These are phyloP conservation scores for Rhea americana DNA, from an alignment of 2,113 vertebrate species.

Conservation along the genomic window DNA sequence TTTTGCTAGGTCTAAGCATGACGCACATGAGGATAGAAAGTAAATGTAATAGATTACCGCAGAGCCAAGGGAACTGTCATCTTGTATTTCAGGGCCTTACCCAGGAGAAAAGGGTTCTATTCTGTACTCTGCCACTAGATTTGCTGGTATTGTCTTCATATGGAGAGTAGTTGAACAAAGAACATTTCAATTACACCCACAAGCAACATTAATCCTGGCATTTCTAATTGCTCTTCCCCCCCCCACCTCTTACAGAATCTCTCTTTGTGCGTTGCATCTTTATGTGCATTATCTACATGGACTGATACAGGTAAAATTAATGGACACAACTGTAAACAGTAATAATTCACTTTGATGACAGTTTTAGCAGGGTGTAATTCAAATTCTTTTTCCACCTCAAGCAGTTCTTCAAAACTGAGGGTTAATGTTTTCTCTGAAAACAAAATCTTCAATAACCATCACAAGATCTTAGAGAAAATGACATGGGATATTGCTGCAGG, in stretches of 20 bases:
- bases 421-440: slow-evolving; percentile 63
- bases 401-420: slow-evolving; percentile 34
- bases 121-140: neutral
- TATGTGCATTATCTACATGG: neutral
- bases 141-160: neutral
- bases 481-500: slow-evolving; percentile 38
- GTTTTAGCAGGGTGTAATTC: slow-evolving; percentile 52
- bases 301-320: slow-evolving; percentile 41
- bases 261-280: neutral
- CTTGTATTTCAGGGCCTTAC: neutral
- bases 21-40: neutral
- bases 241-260: neutral
- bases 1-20: neutral
- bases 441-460: slow-evolving; percentile 59
- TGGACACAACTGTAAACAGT: slow-evolving; percentile 46
- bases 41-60: neutral
- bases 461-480: slow-evolving; percentile 49
- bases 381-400: slow-evolving; percentile 46
- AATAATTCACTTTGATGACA: slow-evolving; percentile 59
- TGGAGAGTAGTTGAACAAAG: neutral
- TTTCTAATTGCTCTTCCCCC: neutral
- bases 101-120: neutral
- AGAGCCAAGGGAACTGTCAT: neutral
- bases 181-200: neutral
- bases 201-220: neutral